Evolutionary conservation across 2,888 invertebrate species (phyloP), one percentile per base, ranked within the genome.

Genomic region (Mythimna albipuncta): DNA sequence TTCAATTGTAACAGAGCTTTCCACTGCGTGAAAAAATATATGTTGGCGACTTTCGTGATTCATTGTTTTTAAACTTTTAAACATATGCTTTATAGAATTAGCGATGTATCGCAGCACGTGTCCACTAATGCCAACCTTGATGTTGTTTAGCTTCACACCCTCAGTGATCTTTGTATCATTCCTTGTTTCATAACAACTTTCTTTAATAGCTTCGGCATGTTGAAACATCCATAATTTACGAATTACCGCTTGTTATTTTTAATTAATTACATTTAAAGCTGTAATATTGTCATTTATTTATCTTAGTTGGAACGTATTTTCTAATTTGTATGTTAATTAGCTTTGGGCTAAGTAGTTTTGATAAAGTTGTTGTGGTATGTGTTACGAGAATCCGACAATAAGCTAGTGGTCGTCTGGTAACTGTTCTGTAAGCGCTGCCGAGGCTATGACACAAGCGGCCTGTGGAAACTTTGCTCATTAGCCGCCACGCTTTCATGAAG

Each of bases 381-480:
- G 66, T 77, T 69, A 64, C 61, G 77, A 62, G 59, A 80, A 78
- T 75, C 61, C 57, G 66, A 73, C 76, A 73, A 76, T 83, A 72
- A 72, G 70, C 62, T 62, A 59, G 72, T 80, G 75, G 61, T 69
- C 59, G 66, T 38, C 61, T 75, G 67, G 32, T 63, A 73, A 71
- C 77, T 47, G 67, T 81, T 69, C 58, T 67, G 35, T 64, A 70
- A 83, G 72, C 77, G 77, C 69, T 72, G 74, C 32, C 75, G 72
- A 26, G 73, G n/a, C 47, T 74, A 79, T 77, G 79, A 81, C 70
- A 75, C 84, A 78, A 79, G 69, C 77, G 65, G 50, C 69, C 75
- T 78, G 82, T 84, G 74, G 72, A 80, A 90, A 90, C 89, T 90
- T 91, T 88, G 87, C 88, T 89, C 89, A 89, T 91, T 91, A 90